Percentiles rank a stretch among this genome's conserved stretches.
phyloP scores from a whole-genome alignment of 2,888 invertebrate genomes.

The Drosophila fungiperda region DNA sequence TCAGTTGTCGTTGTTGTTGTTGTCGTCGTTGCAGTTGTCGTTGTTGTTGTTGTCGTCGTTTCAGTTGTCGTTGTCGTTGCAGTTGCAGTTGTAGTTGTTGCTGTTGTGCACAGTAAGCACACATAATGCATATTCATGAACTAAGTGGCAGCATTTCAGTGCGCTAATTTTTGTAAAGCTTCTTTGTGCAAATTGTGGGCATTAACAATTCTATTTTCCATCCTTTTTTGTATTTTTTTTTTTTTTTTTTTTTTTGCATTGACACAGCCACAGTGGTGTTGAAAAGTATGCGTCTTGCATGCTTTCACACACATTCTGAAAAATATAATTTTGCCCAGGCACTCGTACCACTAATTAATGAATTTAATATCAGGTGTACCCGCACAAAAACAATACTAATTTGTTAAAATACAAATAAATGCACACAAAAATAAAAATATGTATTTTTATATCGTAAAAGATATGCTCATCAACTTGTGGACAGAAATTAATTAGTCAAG shows the following conservation, averaged over 20 bases:
- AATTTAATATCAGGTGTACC: neutral
- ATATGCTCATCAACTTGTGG: neutral
- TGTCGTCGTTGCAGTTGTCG: conserved; percentile 19
- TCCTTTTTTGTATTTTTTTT: neutral
- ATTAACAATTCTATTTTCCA: conserved; percentile 37
- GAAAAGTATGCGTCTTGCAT: conserved; percentile 4
- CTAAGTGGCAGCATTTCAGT: conserved; percentile 63
- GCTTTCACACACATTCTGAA: conserved; percentile 7
- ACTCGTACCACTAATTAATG: neutral
- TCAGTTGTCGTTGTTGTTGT: conserved; percentile 14
- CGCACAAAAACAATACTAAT: neutral
- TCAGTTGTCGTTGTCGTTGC: conserved; percentile 27
- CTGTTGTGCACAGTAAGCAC: conserved; percentile 32
- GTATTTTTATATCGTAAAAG: neutral
- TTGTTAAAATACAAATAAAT: neutral
- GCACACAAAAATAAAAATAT: neutral
- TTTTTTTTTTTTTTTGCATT: neutral
- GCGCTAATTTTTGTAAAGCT: conserved; percentile 51
- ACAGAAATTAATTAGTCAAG: conserved; percentile 9
- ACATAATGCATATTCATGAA: conserved; percentile 71
- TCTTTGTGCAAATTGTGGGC: conserved; percentile 66
- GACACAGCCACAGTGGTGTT: conserved; percentile 7
- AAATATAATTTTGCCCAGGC: neutral
- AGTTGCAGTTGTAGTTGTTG: conserved; percentile 4
- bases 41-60: conserved; percentile 26